Evolutionary conservation across 1,140 invertebrate genomes (phyloP).

Genomic region (Globodera ellingtonae): DNA sequence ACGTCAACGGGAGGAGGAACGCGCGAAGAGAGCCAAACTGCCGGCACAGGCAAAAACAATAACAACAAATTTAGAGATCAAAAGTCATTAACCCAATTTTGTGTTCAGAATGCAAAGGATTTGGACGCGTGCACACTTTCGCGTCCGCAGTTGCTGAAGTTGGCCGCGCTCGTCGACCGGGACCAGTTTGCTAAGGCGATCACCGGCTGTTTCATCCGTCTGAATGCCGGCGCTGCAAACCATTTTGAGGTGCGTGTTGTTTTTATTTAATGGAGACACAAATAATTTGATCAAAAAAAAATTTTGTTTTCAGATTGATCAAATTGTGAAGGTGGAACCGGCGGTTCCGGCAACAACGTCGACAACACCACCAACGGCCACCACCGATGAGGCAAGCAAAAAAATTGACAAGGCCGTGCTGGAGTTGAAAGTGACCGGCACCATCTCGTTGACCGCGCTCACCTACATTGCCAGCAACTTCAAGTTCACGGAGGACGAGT

Average conservation of each 20-base stretch:
- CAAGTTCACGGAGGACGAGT: constrained; percentile 25
- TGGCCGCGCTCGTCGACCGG: background rate
- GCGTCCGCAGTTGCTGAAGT: constrained; percentile 13
- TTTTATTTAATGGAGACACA: background rate
- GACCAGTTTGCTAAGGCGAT: background rate
- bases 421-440: constrained; percentile 28
- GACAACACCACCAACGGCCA: background rate
- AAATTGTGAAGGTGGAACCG: constrained; percentile 10
- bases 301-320: constrained; percentile 12
- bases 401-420: constrained; percentile 8
- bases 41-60: background rate
- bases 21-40: constrained; percentile 2
- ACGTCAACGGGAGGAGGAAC: constrained; percentile 3
- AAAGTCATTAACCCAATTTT: too few relatives aligned
- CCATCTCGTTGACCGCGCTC: constrained; percentile 17
- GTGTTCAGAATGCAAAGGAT: constrained; percentile 7
- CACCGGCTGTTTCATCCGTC: constrained; percentile 19
- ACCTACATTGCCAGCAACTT: constrained; percentile 19
- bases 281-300: background rate
- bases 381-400: background rate
- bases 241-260: constrained; percentile 14
- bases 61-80: too few relatives aligned
- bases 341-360: background rate
- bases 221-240: constrained; percentile 19
- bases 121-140: constrained; percentile 10